Percentiles rank a stretch among this genome's conserved stretches.
phyloP scores from a whole-genome alignment of 2,797 vertebrate genomes.

The Chelon auratus region DNA sequence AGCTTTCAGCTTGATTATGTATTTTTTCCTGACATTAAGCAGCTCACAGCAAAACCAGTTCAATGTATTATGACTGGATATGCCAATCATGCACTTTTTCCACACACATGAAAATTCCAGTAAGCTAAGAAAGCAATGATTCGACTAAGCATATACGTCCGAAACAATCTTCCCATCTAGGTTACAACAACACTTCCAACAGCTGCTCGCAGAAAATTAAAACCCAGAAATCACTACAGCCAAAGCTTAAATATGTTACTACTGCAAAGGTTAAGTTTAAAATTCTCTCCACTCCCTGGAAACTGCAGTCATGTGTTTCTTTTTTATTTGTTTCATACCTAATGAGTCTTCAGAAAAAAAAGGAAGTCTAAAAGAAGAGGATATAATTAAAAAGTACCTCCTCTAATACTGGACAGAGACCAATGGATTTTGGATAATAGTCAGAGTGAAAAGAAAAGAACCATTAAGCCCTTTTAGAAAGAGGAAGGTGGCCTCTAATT shows the following conservation, averaged over 20 bases:
- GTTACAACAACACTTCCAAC: too few relatives aligned
- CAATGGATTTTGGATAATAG: conserved; percentile 55
- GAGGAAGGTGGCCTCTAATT: conserved; percentile 36
- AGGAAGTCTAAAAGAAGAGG: conserved; percentile 6
- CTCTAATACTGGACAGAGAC: conserved; percentile 41
- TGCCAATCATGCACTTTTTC: conserved; percentile 34
- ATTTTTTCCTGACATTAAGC: conserved; percentile 32
- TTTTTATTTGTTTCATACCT: conserved; percentile 4
- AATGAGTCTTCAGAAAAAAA: conserved; percentile 15
- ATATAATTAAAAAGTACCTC: conserved; percentile 33
- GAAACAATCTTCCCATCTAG: too few relatives aligned
- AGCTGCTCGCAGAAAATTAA: too few relatives aligned
- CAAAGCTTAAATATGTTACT: not conserved
- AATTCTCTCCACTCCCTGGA: conserved; percentile 8
- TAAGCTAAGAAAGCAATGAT: too few relatives aligned
- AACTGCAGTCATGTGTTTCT: conserved; percentile 3
- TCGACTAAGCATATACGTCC: too few relatives aligned
- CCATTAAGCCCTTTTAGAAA: conserved; percentile 33
- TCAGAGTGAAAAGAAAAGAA: conserved; percentile 28
- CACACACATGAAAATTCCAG: not conserved
- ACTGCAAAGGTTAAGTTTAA: conserved; percentile 23
- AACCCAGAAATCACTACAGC: too few relatives aligned
- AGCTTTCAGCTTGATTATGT: conserved; percentile 28
- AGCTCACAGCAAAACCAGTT: conserved; percentile 14
- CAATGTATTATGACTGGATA: conserved; percentile 31